These are phyloP conservation scores for Drosophila watanabei DNA, from an alignment of 1,140 invertebrate genomes.

Conservation along the genomic window DNA sequence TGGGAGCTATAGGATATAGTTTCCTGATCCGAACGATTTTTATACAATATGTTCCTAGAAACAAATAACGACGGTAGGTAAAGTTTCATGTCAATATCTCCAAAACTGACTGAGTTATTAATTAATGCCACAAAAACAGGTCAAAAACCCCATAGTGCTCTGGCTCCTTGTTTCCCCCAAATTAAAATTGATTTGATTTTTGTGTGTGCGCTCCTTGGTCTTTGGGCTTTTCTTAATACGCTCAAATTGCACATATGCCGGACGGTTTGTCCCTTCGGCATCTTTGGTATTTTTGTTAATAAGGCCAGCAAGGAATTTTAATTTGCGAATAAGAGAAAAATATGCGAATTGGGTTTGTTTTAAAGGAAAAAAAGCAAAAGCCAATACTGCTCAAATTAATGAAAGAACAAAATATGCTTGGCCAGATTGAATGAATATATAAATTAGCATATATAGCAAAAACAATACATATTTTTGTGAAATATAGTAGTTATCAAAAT, in stretches of 20 bases:
- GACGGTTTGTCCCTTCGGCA: constrained; percentile 37
- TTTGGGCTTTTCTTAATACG: constrained; percentile 48
- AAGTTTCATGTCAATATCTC: too few species aligned
- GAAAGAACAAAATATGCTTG: neutral
- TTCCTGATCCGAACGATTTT: too few species aligned
- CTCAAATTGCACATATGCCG: constrained; percentile 67
- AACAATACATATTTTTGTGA: neutral
- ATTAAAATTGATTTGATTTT: constrained; percentile 85
- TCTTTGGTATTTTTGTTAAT: constrained; percentile 65
- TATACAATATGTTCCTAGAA: too few species aligned
- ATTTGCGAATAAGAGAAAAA: constrained; percentile 38
- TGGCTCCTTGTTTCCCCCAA: constrained; percentile 68
- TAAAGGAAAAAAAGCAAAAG: constrained; percentile 1
- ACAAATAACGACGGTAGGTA: too few species aligned
- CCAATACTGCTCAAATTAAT: neutral
- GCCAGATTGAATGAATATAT: neutral
- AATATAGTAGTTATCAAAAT: too few species aligned
- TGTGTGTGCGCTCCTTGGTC: constrained; percentile 43
- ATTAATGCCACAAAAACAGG: too few species aligned
- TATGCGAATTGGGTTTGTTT: neutral
- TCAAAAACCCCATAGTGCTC: too few species aligned
- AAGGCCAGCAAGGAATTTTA: constrained; percentile 60
- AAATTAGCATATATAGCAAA: neutral
- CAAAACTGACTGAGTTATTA: too few species aligned
- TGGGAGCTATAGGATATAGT: too few species aligned